Base-by-base conservation (phyloP, 2,888 invertebrate species). In the Drosophila pseudotakahashii region DNA sequence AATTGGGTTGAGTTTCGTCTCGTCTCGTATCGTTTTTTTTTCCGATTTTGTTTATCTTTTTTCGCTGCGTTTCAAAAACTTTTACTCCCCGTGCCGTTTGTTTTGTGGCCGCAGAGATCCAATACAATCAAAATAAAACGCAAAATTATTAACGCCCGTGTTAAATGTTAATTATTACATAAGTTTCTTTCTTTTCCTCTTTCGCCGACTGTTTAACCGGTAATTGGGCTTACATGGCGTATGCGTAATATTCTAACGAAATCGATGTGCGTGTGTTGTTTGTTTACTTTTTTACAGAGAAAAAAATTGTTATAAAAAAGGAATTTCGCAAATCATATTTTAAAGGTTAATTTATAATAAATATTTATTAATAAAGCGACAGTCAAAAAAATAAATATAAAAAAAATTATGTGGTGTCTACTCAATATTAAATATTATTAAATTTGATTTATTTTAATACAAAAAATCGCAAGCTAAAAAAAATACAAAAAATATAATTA, bases 1-100 rank as follows among this genome's bases (percentile, higher is more conserved):
- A 82, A 86, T 82, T 86, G 84, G 82, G 82, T 88, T 88, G 86
- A 80, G 82, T 70, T 34, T 62, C 62, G 63, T 47, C 7, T 14
- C 45, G 53, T 32, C 0, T 37, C 16, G 14, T 7, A 1, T 19
- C 19, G 19, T 19, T 2, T 19, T 41, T 10, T 9, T 19, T 9
- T 41, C 10, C 39, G 30, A n/a, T 58, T 81, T 81, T 67, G 77
- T 80, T 78, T 81, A 68, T 81, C 70, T 71, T 44, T 54, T 61
- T 54, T 58, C 62, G 60, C 52, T 54, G 57, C 69, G 69, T 67
- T 67, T 57, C 36, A 48, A 69, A 67, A 75, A 75, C 75, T 75
- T 74, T 73, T 73, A 75, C 70, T 69, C 70, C 51, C 42, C 69
- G 30, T 30, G 47, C 36, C 39, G 63, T 39, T 37, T 52, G 47